Evolutionary conservation across 2,888 invertebrate species (phyloP), one percentile per base, ranked within the genome.

Genomic region (Blera fallax): DNA sequence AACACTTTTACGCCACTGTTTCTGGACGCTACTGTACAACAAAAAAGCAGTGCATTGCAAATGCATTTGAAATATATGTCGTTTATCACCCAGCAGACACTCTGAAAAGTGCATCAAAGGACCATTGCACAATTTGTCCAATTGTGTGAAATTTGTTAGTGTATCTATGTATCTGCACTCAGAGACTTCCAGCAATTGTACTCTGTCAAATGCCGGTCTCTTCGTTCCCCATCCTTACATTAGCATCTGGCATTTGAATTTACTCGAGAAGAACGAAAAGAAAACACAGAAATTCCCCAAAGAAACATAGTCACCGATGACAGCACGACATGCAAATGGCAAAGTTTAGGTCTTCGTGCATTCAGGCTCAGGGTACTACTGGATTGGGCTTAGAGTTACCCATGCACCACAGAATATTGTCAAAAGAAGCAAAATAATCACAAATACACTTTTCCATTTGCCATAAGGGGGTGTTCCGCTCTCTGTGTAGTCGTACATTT

Each of bases 101-200:
- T n/a, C 48, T 45, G 73, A 69, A 69, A 79, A 50, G 54, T 74
- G 50, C 43, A 84, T 79, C 79, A 69, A 50, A 54, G 40, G 50
- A 74, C 83, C 74, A 67, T 64, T 34, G 43, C 40, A 69, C 40
- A 62, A 83, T 73, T 56, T 78, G 62, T 74, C 73, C 73, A 62
- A 73, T 73, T 83, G 67, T 83, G 60, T 72, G 73, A 73, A 79
- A 67, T 79, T 73, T 79, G 50, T 60, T 43, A 67, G 50, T 65
- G 64, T 64, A 43, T 64, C 52, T 54, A 4, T 24, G 16, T 54
- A 48, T 52, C 43, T 62, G 34, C 48, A 60, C 40, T 1, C 27
- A 48, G 16, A 14, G 16, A 5, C 4, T 62, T 45, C 37, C 69
- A 69, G 43, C 58, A 60, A 32, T 69, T 77, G 78, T 69, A 52